phyloP scores from a whole-genome alignment of 2,888 invertebrate species.

The Agrochola lychnidis region DNA sequence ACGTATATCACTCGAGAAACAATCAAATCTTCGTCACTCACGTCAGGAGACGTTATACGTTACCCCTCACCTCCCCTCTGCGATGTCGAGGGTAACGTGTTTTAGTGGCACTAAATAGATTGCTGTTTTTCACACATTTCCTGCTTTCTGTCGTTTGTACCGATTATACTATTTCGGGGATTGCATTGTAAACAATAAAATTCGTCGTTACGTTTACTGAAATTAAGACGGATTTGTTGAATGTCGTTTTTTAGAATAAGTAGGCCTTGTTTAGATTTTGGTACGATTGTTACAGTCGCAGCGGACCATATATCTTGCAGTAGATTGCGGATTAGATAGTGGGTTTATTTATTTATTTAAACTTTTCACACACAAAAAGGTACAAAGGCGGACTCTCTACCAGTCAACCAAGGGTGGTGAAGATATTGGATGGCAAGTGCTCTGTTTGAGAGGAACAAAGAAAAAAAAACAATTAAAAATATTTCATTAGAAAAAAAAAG shows the following conservation, averaged over 20 bases:
- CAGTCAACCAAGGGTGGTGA: no score
- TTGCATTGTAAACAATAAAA: conserved; percentile 45
- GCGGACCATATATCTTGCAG: not conserved
- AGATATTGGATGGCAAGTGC: no score
- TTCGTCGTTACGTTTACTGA: conserved; percentile 13
- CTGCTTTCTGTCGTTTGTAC: conserved; percentile 23
- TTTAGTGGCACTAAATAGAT: conserved; percentile 67
- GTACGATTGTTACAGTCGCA: not conserved
- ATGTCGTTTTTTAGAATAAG: conserved; percentile 4
- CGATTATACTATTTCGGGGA: conserved; percentile 7
- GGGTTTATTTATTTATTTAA: no score
- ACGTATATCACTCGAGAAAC: conserved; percentile 52
- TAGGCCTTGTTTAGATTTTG: conserved; percentile 21
- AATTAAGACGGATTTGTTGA: conserved; percentile 15
- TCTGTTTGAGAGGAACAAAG: no score
- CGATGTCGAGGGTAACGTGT: conserved; percentile 35
- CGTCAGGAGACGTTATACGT: conserved; percentile 24
- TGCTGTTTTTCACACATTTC: conserved; percentile 62
- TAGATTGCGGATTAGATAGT: not conserved
- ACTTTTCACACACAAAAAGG: no score
- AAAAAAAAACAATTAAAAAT: no score
- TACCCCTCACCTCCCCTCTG: not conserved
- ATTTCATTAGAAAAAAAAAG: no score
- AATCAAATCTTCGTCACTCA: conserved; percentile 60
- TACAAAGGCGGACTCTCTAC: no score